Evolutionary conservation across 2,113 vertebrate species (phyloP), one percentile per base, ranked within the genome.

Genomic region (Pagrus major): DNA sequence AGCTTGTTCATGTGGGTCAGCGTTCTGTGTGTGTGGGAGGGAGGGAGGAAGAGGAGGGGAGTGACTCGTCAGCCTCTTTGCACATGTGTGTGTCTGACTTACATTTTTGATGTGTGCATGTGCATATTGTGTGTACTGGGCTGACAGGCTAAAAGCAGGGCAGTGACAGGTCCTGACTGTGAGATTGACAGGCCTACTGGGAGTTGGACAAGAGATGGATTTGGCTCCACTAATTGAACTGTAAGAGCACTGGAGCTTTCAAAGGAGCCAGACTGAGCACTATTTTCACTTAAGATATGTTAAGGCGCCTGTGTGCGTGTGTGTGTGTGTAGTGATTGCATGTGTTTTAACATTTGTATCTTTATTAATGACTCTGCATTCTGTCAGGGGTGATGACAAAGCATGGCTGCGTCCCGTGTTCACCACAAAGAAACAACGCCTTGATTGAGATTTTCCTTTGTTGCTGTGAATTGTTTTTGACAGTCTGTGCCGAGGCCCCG

Each of bases 161-260:
- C 80, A 76, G 81, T 87, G 92, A 91, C 90, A 88, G 85, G 83
- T 86, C 82, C 87, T 87, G 85, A 83, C 85, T 77, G 76, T 39
- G 68, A 88, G 92, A 94, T 81, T 92, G 94, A 91, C 90, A 82
- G 76, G 74, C 87, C 82, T 31, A 55, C 81, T 83, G 90, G 86
- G 90, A 93, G 84, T 72, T 84, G 84, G 73, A 80, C 80, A 61
- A 80, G 65, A 86, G 74, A 83, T 89, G 85, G 84, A 93, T 87
- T 84, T 81, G 83, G 88, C 75, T 86, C 52, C 76, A 65, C 86
- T 94, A 94, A 94, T 93, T 94, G 88, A 94, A 89, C 84, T 72
- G 77, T 74, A 76, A 78, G 71, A 88, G 86, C 85, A 87, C 52
- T 71, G 81, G 68, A 88, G 69, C 85, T 88, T 89, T 86, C 31